phyloP scores from a whole-genome alignment of 2,797 vertebrate genomes.

The Cynopterus sphinx region DNA sequence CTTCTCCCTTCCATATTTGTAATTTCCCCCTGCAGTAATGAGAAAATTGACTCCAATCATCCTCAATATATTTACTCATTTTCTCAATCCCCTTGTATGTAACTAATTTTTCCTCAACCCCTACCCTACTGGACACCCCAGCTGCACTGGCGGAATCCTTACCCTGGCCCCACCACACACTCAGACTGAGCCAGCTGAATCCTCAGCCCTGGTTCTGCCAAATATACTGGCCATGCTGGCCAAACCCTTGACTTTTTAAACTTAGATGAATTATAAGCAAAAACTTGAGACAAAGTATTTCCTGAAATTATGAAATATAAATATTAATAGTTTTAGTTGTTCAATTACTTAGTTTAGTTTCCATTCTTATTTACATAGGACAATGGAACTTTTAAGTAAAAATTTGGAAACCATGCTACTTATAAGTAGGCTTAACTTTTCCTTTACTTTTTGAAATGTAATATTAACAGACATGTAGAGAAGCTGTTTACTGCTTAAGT shows the following conservation, averaged over 20 bases:
- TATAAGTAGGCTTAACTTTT: slow-evolving; percentile 16
- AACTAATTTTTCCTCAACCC: not conserved
- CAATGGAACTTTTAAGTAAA: not conserved
- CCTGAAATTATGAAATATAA: slow-evolving; percentile 56
- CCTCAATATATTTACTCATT: not conserved
- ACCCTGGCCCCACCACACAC: not conserved
- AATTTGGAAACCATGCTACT: slow-evolving; percentile 13
- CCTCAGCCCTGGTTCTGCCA: slow-evolving; percentile 31
- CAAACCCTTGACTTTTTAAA: slow-evolving; percentile 62
- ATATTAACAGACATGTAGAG: not conserved
- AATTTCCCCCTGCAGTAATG: not conserved
- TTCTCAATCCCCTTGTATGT: not conserved
- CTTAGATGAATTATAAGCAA: slow-evolving; percentile 47
- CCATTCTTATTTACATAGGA: slow-evolving; percentile 1
- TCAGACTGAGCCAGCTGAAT: not conserved
- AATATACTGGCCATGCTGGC: not conserved
- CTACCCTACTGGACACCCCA: not conserved
- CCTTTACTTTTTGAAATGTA: not conserved
- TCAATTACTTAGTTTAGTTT: slow-evolving; percentile 8
- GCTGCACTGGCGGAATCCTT: not conserved
- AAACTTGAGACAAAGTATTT: slow-evolving; percentile 57
- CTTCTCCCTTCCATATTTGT: not conserved
- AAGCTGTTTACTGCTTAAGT: not conserved
- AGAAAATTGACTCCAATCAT: not conserved
- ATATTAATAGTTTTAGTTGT: slow-evolving; percentile 50